Base-by-base conservation (phyloP, 2,888 invertebrate genomes). In the Tortrix viridana region DNA sequence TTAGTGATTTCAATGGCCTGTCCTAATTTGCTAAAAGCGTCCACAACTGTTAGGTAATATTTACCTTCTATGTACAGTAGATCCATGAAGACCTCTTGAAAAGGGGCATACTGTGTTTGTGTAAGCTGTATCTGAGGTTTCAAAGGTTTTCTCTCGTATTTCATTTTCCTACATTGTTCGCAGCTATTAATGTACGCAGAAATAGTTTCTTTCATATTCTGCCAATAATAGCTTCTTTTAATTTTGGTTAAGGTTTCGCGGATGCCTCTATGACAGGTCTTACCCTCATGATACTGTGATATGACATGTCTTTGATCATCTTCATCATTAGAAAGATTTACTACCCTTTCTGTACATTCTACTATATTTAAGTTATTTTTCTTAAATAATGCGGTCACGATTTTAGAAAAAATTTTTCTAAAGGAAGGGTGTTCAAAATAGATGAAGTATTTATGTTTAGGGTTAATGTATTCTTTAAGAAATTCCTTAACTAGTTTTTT, bases 241-340 rank as follows among this genome's bases (percentile, higher is more conserved):
- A 76, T 18, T 7, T 62, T 49, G 2, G 54, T 26, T 3, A 68
- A 0, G 0, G 72, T 74, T 67, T 75, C 70, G 3, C 59, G 70
- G 5, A 75, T 73, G 0, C 73, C 72, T 3, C 72, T n/a, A 19
- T 75, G 71, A 16, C 69, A 69, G 0, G 69, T 71, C 65, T 69
- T 71, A 0, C 74, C 72, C 37, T 49, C 26, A 23, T 71, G 72
- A 20, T 72, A 67, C 65, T 71, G 69, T 0, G 53, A 6, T 3
- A 72, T 47, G 0, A 71, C 19, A 5, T 55, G 53, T 2, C 16
- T 22, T 59, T 72, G 71, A 5, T 73, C 72, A 0, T 62, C 16
- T 46, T 74, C 71, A 22, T 16, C 7, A 9, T 67, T 62, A 23
- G 60, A 57, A n/a, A 19, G 20, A 9, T 20, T 22, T 6, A 12